Percentiles rank a stretch among this genome's conserved stretches.
These are phyloP conservation scores for Cheumatopsyche charites DNA, from an alignment of 1,140 invertebrate genomes.

Conservation along the genomic window DNA sequence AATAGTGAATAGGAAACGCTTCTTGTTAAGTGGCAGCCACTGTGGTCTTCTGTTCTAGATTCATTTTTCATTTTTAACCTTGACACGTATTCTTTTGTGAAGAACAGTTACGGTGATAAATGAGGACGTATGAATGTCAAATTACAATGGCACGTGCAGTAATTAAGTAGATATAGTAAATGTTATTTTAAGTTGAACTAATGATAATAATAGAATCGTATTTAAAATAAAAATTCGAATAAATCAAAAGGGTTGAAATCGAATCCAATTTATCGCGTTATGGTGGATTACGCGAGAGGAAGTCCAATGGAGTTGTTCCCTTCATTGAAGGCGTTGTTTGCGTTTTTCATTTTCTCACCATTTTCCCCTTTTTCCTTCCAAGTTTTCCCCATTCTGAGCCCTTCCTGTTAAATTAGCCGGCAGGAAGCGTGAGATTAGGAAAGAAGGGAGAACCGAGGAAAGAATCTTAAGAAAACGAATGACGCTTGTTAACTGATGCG, in stretches of 20 bases:
- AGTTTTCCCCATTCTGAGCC: constrained; percentile 14
- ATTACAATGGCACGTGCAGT: constrained; percentile 1
- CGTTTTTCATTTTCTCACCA: constrained; percentile 41
- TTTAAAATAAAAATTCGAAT: too few relatives aligned
- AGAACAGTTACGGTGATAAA: background rate
- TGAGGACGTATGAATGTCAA: background rate
- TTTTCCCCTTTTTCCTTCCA: constrained; percentile 40
- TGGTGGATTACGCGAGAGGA: background rate
- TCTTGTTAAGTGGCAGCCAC: constrained; percentile 10
- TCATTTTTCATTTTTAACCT: constrained; percentile 27
- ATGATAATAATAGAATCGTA: background rate
- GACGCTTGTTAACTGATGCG: constrained; percentile 44
- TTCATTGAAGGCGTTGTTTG: constrained; percentile 8
- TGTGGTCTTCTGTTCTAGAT: constrained; percentile 1
- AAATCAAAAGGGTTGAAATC: too few relatives aligned
- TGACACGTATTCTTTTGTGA: constrained; percentile 8
- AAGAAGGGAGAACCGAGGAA: constrained; percentile 39
- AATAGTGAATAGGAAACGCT: background rate
- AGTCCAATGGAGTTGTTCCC: constrained; percentile 7
- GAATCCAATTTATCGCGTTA: too few relatives aligned
- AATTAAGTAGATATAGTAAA: background rate
- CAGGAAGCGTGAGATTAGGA: constrained; percentile 43
- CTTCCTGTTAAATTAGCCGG: constrained; percentile 47
- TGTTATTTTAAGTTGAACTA: background rate
- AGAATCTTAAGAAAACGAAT: constrained; percentile 46